These are phyloP conservation scores for Papilio helenus DNA, from an alignment of 1,140 invertebrate species.

Conservation along the genomic window DNA sequence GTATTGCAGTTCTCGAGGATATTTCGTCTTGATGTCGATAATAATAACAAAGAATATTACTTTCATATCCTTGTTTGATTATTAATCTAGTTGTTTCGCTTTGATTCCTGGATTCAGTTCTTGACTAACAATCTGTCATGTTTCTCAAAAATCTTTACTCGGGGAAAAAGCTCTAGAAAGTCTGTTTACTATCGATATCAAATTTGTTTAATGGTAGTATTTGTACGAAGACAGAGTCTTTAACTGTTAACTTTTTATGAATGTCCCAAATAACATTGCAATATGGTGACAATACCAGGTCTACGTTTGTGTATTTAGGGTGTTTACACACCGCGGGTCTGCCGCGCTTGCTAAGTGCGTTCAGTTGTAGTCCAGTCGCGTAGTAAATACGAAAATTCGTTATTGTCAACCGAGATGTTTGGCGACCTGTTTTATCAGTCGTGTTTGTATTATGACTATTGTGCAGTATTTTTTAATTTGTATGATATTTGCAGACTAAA, in stretches of 20 bases:
- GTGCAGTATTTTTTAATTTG: not conserved
- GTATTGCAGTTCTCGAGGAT: not conserved
- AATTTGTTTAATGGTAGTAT: too few relatives aligned
- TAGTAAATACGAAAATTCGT: conserved; percentile 37
- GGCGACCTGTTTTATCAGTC: conserved; percentile 28
- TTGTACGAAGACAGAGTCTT: not conserved
- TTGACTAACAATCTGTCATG: too few relatives aligned
- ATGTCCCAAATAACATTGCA: conserved; percentile 15
- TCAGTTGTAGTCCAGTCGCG: conserved; percentile 39
- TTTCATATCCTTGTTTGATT: too few relatives aligned
- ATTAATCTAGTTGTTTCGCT: too few relatives aligned
- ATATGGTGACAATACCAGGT: not conserved
- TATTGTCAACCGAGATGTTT: conserved; percentile 35
- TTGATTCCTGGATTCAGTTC: too few relatives aligned
- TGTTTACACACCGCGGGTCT: conserved; percentile 46
- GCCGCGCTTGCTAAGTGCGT: conserved; percentile 45
- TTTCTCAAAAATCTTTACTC: too few relatives aligned
- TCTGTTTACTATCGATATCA: too few relatives aligned
- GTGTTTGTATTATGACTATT: conserved; percentile 18
- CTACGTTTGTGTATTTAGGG: conserved; percentile 47
- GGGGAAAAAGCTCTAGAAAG: too few relatives aligned
- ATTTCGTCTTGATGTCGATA: not conserved
- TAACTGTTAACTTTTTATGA: not conserved
- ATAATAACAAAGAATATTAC: too few relatives aligned
- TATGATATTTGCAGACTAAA: not conserved